Base-by-base conservation (phyloP, 2,888 invertebrate species). In the Agrochola circellaris region DNA sequence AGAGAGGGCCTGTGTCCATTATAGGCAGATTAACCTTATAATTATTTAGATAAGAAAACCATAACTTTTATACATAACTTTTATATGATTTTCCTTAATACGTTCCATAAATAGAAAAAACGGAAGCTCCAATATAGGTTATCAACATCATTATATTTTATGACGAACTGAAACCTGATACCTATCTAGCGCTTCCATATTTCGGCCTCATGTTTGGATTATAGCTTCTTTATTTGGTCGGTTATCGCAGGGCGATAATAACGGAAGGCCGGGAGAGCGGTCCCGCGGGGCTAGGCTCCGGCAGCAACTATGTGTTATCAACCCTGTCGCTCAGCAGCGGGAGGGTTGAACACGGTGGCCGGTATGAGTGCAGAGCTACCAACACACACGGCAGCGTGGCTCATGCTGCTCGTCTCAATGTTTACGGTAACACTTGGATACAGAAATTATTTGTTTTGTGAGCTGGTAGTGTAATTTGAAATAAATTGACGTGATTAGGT, bases 261-360 rank as follows among this genome's bases (percentile, higher is more conserved):
- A 94, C 95, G 8, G 96, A 96, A 82, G 95, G 96, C 1, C 92
- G 95, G 11, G 96, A 96, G 87, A 94, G 87, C 23, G 93, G 95
- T 34, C 94, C 95, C 13, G 88, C 94, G 6, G 94, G 96, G 5
- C 89, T 96, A 45, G 94, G 96, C 0, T 89, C 95, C 0, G 93
- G 93, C 74, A 93, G 91, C 82, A 98, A 98, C 89, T 98, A 98
- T 94, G 98, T 98, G 86, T 97, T 98, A 92, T 98, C 98, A 90
- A 98, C 98, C 90, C 97, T 98, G 88, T 98, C 98, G 91, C 97
- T 98, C 90, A 97, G 97, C 83, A 97, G 97, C 82, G 98, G 98
- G 11, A 97, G 98, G 54, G 98, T 98, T 42, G 98, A 98, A 89
- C 99, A 99, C 91, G 98, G 99, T 3, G 99, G 98, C 0, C 97